Evolutionary conservation across 2,113 vertebrate genomes (phyloP).

Genomic region (Casuarius casuarius): DNA sequence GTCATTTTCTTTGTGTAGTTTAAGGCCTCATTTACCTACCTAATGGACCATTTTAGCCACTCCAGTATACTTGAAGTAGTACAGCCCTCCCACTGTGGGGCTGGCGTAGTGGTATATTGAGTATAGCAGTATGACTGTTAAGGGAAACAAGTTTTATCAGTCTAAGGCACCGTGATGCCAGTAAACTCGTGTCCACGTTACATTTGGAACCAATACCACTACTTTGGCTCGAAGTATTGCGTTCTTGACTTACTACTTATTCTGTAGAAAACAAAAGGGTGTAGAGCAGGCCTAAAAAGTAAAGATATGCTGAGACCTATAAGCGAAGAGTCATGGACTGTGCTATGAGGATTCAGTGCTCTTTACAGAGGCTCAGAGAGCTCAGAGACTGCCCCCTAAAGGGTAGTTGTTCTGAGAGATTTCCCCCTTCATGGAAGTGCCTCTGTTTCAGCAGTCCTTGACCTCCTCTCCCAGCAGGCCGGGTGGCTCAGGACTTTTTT

Average conservation of each 20-base stretch:
- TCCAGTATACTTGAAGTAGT: neutral
- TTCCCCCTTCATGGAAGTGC: neutral
- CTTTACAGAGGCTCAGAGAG: neutral
- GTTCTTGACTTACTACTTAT: neutral
- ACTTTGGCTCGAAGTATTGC: neutral
- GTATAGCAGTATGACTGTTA: neutral
- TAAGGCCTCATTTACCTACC: neutral
- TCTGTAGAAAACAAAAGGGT: neutral
- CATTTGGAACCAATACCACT: neutral
- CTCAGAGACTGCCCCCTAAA: neutral
- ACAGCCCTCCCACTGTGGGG: neutral
- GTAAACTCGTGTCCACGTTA: neutral
- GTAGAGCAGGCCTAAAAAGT: neutral
- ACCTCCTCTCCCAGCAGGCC: neutral
- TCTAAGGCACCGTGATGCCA: neutral
- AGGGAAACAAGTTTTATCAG: neutral
- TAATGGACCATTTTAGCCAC: neutral
- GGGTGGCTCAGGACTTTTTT: neutral
- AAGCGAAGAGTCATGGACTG: neutral
- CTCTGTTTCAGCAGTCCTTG: conserved; percentile 8
- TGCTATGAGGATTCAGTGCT: neutral
- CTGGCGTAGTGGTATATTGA: neutral
- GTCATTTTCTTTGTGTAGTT: neutral
- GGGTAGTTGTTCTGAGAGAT: neutral
- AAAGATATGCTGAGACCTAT: neutral